These are phyloP conservation scores for Catocala fraxini DNA, from an alignment of 2,888 invertebrate genomes.

Conservation along the genomic window DNA sequence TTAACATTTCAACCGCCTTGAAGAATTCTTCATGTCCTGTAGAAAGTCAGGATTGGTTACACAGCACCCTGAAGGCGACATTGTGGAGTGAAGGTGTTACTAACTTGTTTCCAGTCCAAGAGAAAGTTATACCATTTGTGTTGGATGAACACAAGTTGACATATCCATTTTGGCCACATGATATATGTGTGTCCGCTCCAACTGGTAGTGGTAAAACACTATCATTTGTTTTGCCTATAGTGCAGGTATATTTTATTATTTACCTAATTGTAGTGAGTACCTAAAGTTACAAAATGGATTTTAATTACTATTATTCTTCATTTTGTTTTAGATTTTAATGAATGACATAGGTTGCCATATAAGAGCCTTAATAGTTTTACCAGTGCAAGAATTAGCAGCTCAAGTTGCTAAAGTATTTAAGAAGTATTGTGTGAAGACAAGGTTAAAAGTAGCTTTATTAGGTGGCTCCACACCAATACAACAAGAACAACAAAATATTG, in stretches of 20 bases:
- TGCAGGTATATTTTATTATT: constrained; percentile 88
- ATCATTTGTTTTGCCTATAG: constrained; percentile 96
- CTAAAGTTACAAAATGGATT: background rate
- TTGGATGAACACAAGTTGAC: constrained; percentile 88
- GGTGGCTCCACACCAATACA: constrained; percentile 90
- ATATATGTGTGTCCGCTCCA: constrained; percentile 98
- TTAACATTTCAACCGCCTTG: constrained; percentile 91
- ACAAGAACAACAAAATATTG: constrained; percentile 90
- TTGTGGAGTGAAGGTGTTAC: constrained; percentile 91
- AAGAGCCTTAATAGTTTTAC: constrained; percentile 96
- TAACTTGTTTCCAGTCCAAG: constrained; percentile 95
- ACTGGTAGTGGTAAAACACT: constrained; percentile 99
- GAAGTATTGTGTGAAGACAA: constrained; percentile 90
- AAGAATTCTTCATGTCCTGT: constrained; percentile 84
- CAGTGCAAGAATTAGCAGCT: constrained; percentile 96
- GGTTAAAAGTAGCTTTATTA: constrained; percentile 90
- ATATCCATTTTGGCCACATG: constrained; percentile 91
- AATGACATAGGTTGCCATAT: constrained; percentile 89
- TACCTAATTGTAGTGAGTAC: background rate
- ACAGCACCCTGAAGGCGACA: constrained; percentile 88
- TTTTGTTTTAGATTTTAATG: constrained; percentile 84
- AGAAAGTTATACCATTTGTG: constrained; percentile 92
- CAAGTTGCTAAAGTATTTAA: constrained; percentile 96
- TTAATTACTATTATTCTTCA: background rate
- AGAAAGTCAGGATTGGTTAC: constrained; percentile 89